A percentile compares a stretch with the other conserved stretches of the same genome.
phyloP scores from a whole-genome alignment of 2,113 vertebrate genomes.

The Plecturocebus donacophilus region DNA sequence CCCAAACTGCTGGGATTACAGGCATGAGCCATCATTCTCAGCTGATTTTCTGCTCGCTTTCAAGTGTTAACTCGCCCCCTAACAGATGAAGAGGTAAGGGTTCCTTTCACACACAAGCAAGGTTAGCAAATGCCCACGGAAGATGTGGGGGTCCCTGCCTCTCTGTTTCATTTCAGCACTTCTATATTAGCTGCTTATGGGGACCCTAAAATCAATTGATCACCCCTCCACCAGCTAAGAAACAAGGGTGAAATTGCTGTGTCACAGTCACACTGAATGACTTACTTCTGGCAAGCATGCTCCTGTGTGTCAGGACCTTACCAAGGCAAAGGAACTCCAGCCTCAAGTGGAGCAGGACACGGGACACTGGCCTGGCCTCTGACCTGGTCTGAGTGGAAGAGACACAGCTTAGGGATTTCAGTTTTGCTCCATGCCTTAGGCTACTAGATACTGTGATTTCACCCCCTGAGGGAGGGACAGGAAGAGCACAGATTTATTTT shows the following conservation, averaged over 20 bases:
- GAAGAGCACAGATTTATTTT: slow-evolving; percentile 54
- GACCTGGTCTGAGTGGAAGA: background rate
- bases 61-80: background rate
- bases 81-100: background rate
- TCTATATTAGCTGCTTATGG: background rate
- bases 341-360: background rate
- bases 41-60: background rate
- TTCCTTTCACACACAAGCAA: background rate
- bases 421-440: slow-evolving; percentile 69
- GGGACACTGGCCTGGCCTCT: background rate
- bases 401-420: background rate
- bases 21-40: no score
- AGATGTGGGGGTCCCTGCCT: background rate
- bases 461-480: slow-evolving; percentile 28
- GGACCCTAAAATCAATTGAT: background rate
- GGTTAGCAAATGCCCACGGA: background rate
- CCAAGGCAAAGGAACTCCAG: background rate
- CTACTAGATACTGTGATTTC: slow-evolving; percentile 64
- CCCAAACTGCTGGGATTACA: no score
- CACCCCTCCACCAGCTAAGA: background rate
- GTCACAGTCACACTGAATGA: background rate
- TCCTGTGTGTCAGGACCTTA: background rate
- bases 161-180: background rate
- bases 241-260: background rate
- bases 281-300: background rate